Base-by-base conservation (phyloP, 2,888 invertebrate species). In the Cephonodes hylas region DNA sequence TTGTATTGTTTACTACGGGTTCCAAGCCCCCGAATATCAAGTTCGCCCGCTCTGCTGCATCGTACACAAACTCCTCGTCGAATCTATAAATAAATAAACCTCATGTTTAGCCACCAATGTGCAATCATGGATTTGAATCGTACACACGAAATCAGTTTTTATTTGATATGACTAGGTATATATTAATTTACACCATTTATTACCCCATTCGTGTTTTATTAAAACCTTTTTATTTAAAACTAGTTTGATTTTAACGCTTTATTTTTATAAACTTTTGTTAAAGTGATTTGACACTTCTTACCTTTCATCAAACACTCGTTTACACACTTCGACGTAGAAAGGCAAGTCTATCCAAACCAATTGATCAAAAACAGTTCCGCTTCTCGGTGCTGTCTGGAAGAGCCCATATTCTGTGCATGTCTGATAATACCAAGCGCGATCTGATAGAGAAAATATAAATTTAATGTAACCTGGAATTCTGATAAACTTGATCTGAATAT, bases 381-480 rank as follows among this genome's bases (percentile, higher is more conserved):
- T 79, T 1, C 74, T 71, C 3, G 91, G 91, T 5, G 89, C 89
- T 0, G 95, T 95, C 86, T 97, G 97, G 83, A 93, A 97, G 87
- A 94, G 97, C 6, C 97, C 98, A 79, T 96, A 97, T 85, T 98
- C 97, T 4, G 96, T 96, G 81, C 98, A 98, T 0, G 96, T 97
- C 86, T 97, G 97, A 81, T 96, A 97, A 62, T 93, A 93, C 97
- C 97, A 97, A 60, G 95, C 95, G 6, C 96, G 94, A 66, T 92
- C 96, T 95, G 76, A 27, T 84, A 76, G 27, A 25, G n/a, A n/a
- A n/a, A n/a, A n/a, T n/a, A n/a, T n/a, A n/a, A n/a, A n/a, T n/a
- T n/a, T n/a, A n/a, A n/a, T n/a, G n/a, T n/a, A n/a, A n/a, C n/a
- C n/a, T n/a, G n/a, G n/a, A n/a, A n/a, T n/a, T n/a, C n/a, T n/a